Evolutionary conservation across 2,888 invertebrate species (phyloP).

Genomic region (Rhagium mordax): DNA sequence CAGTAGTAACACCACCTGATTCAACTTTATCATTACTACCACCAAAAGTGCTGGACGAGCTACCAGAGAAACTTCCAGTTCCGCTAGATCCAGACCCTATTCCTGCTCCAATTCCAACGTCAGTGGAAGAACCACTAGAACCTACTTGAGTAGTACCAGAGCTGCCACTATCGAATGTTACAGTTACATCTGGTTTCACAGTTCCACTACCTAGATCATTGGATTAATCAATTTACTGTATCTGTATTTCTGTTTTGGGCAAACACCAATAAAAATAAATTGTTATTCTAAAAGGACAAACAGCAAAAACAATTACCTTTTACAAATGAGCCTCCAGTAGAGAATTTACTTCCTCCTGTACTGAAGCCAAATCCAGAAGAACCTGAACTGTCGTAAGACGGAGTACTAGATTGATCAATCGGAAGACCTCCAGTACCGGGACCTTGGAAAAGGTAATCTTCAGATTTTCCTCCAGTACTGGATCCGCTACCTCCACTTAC

Average conservation of each 20-base stretch:
- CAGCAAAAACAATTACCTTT: neutral
- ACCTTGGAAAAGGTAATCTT: neutral
- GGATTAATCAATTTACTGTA: too few species aligned
- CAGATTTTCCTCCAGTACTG: neutral
- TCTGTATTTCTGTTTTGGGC: too few species aligned
- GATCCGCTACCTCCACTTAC: neutral
- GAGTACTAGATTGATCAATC: neutral
- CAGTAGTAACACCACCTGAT: neutral
- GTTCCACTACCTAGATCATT: neutral
- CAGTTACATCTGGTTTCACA: neutral
- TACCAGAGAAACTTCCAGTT: neutral
- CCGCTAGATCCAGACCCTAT: neutral
- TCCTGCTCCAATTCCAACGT: neutral
- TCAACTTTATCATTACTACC: neutral
- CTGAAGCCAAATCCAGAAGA: neutral
- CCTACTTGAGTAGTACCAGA: neutral
- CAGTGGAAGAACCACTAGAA: neutral
- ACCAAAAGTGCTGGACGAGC: neutral
- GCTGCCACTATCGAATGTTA: neutral
- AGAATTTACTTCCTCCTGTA: neutral
- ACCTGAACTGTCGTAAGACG: neutral
- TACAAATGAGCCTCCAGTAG: neutral
- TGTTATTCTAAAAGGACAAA: too few species aligned
- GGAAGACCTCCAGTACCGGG: slow-evolving; percentile 21
- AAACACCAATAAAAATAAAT: too few species aligned